These are phyloP conservation scores for Sericinus montela DNA, from an alignment of 2,888 invertebrate genomes.

Conservation along the genomic window DNA sequence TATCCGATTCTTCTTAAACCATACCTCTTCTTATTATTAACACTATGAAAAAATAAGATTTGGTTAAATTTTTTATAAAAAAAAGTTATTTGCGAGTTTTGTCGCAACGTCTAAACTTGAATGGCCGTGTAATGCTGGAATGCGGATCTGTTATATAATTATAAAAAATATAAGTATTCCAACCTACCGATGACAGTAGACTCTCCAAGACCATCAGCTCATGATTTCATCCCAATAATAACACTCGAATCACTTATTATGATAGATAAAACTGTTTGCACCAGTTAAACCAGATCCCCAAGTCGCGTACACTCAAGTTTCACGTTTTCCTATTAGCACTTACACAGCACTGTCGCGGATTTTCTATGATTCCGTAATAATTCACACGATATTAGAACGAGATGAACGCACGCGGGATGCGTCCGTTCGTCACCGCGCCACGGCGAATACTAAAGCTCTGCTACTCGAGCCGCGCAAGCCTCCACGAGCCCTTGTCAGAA, in stretches of 20 bases:
- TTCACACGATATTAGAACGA: slow-evolving; percentile 39
- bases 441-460: slow-evolving; percentile 50
- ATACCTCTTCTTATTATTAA: too few relatives aligned
- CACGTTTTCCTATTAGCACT: slow-evolving; percentile 28
- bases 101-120: too few relatives aligned
- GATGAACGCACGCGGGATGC: slow-evolving; percentile 28
- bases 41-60: too few relatives aligned
- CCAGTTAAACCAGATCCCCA: not conserved
- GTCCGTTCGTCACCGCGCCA: slow-evolving; percentile 44
- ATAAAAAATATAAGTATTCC: too few relatives aligned
- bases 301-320: slow-evolving; percentile 14
- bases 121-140: too few relatives aligned
- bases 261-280: not conserved
- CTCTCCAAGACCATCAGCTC: slow-evolving; percentile 13
- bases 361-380: slow-evolving; percentile 43
- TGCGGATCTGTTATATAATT: too few relatives aligned
- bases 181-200: not conserved
- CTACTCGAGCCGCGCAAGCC: slow-evolving; percentile 55
- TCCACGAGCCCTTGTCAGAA: slow-evolving; percentile 53
- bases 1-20: too few relatives aligned
- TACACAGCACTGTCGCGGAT: slow-evolving; percentile 28
- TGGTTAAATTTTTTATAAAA: too few relatives aligned
- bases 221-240: not conserved
- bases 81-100: too few relatives aligned
- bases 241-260: not conserved